A percentile compares a stretch with the other conserved stretches of the same genome.
These are phyloP conservation scores for Apodemia zela DNA, from an alignment of 2,888 invertebrate species.

Conservation along the genomic window DNA sequence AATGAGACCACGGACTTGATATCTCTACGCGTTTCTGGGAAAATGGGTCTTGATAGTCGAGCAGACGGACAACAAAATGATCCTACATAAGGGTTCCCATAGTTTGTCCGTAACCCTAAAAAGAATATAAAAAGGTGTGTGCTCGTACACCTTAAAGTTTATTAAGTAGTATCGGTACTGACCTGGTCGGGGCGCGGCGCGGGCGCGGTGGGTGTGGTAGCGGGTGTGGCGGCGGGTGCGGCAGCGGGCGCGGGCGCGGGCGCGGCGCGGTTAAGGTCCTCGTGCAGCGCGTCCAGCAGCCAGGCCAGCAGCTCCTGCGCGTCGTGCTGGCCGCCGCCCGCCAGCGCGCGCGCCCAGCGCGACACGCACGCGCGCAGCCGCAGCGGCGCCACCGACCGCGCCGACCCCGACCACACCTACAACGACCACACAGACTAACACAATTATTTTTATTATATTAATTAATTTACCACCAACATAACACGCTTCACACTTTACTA, in stretches of 20 bases:
- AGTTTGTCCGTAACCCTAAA: too few species aligned
- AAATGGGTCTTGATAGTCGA: too few species aligned
- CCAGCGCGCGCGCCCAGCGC: constrained; percentile 91
- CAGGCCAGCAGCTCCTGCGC: constrained; percentile 96
- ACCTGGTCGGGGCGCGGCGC: constrained; percentile 61
- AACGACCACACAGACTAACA: neutral
- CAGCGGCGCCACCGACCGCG: constrained; percentile 91
- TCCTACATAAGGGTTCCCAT: too few species aligned
- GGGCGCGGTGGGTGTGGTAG: constrained; percentile 55
- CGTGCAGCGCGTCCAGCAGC: constrained; percentile 94
- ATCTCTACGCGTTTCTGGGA: too few species aligned
- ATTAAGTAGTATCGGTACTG: too few species aligned
- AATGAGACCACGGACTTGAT: too few species aligned
- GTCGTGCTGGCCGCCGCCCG: constrained; percentile 95
- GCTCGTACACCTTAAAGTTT: too few species aligned
- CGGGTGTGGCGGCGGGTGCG: constrained; percentile 59
- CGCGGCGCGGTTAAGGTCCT: constrained; percentile 91
- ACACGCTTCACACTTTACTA: too few species aligned
- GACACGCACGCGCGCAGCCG: constrained; percentile 92
- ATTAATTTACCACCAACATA: too few species aligned
- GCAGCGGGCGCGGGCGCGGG: constrained; percentile 53
- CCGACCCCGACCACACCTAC: constrained; percentile 89
- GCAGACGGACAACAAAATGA: too few species aligned
- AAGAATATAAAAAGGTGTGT: too few species aligned
- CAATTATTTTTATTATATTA: too few species aligned